Conservation (phyloP, 2,113 vertebrate species). For the Carassius gibelio region DNA sequence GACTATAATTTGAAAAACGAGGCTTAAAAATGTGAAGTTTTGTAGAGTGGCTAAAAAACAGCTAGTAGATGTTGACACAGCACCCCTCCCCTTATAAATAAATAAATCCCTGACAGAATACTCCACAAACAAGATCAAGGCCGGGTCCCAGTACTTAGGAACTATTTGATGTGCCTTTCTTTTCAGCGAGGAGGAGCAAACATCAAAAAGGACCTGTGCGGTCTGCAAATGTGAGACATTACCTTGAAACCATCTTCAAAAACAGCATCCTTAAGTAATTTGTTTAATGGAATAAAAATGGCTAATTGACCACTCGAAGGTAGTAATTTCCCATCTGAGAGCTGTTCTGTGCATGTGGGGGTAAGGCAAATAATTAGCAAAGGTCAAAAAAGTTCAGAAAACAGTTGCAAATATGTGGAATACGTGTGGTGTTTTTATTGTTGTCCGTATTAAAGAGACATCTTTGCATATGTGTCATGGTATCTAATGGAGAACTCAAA, state of each 20-base stretch:
- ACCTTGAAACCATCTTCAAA: constrained; percentile 23
- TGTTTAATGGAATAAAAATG: constrained; percentile 38
- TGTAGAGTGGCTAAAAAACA: constrained; percentile 5
- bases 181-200: constrained; percentile 16
- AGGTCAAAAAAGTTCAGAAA: background rate
- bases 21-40: background rate
- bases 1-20: background rate
- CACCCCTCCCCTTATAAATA: constrained; percentile 12
- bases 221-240: constrained; percentile 26
- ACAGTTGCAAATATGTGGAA: background rate
- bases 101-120: constrained; percentile 35
- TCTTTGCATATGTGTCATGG: no score
- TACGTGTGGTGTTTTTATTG: background rate
- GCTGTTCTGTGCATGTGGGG: background rate
- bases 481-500: no score
- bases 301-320: constrained; percentile 9
- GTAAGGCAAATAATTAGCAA: background rate
- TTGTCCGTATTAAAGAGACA: background rate
- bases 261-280: background rate
- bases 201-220: background rate
- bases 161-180: background rate
- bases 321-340: constrained; percentile 11
- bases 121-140: constrained; percentile 55
- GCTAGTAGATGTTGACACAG: constrained; percentile 14
- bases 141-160: background rate